Conservation (phyloP, 2,888 invertebrate species). For the Melanophora roralis region DNA sequence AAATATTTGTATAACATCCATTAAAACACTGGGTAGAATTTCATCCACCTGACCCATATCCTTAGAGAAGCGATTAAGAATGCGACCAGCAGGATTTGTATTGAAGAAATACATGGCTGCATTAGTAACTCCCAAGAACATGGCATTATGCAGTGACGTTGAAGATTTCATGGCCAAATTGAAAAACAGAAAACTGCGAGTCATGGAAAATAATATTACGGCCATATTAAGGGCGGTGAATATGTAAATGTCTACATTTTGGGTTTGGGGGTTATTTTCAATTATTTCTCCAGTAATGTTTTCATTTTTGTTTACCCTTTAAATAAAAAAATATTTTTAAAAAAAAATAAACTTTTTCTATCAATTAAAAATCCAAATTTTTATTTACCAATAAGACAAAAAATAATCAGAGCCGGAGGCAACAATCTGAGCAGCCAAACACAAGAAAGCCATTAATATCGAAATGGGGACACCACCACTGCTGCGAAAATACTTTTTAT, state of each 20-base stretch:
- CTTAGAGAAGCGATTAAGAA: constrained; percentile 92
- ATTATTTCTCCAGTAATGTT: background rate
- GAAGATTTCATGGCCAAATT: constrained; percentile 85
- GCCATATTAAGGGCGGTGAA: constrained; percentile 78
- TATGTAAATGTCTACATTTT: constrained; percentile 76
- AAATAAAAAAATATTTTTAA: background rate
- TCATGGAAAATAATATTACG: constrained; percentile 74
- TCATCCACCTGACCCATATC: constrained; percentile 84
- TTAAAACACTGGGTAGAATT: constrained; percentile 75
- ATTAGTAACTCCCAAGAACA: constrained; percentile 89
- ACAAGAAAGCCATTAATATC: constrained; percentile 80
- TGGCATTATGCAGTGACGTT: constrained; percentile 85
- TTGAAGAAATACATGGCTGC: constrained; percentile 93
- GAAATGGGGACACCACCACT: constrained; percentile 83
- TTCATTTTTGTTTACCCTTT: constrained; percentile 72
- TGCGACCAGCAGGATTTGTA: constrained; percentile 87
- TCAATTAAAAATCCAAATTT: constrained; percentile 40
- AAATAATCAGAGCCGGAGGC: constrained; percentile 88
- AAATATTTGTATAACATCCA: constrained; percentile 82
- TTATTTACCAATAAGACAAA: constrained; percentile 85
- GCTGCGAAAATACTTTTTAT: constrained; percentile 84
- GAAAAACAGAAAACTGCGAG: constrained; percentile 78
- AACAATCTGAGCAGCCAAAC: constrained; percentile 82
- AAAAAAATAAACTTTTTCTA: too few species aligned
- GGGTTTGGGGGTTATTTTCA: constrained; percentile 63